Percentiles rank a stretch among this genome's conserved stretches.
phyloP scores from a whole-genome alignment of 2,888 invertebrate genomes.

The Belgica antarctica region DNA sequence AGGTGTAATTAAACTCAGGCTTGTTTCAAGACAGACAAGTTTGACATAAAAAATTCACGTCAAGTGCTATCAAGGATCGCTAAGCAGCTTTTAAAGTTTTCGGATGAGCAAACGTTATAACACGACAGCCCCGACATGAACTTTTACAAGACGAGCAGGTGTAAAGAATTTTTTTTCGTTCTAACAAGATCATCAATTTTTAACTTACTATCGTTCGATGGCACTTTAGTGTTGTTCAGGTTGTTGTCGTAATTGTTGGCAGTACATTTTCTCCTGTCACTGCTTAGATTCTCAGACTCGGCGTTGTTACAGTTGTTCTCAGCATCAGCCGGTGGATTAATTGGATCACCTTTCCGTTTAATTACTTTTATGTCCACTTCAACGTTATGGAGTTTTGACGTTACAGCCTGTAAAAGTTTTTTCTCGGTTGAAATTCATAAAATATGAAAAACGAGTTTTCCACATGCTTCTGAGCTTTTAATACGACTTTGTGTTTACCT shows the following conservation, averaged over 20 bases:
- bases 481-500: constrained; percentile 59
- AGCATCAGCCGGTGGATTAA: constrained; percentile 47
- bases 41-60: no score
- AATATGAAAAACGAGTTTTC: no score
- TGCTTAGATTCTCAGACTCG: background rate
- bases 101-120: no score
- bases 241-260: constrained; percentile 26
- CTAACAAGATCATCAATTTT: no score
- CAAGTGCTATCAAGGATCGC: no score
- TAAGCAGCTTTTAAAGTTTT: no score
- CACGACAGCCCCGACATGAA: no score
- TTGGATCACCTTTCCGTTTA: constrained; percentile 75
- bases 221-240: constrained; percentile 15
- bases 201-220: constrained; percentile 18
- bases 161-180: no score
- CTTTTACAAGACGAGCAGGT: no score
- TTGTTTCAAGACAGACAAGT: no score
- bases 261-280: background rate
- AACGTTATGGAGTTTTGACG: constrained; percentile 86
- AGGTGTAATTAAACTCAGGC: no score
- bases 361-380: constrained; percentile 90
- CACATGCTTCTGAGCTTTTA: background rate
- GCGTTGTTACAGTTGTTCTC: constrained; percentile 31
- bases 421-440: no score
- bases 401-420: constrained; percentile 75